phyloP scores from a whole-genome alignment of 2,113 vertebrate genomes.

The Epinephelus fuscoguttatus region DNA sequence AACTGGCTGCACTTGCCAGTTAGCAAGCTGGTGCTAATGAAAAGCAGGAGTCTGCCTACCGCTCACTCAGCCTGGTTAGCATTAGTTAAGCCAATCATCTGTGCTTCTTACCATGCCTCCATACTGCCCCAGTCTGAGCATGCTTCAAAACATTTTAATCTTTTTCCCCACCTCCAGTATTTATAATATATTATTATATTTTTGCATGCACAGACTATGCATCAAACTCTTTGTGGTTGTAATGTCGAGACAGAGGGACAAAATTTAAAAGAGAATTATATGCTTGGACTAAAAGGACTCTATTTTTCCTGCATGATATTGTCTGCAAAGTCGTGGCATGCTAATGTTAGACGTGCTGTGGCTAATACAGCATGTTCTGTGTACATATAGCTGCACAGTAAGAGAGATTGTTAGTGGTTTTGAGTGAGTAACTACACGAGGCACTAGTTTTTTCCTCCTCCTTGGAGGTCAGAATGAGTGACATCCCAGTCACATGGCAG shows the following conservation, averaged over 20 bases:
- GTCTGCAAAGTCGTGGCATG: conserved; percentile 28
- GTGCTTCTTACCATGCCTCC: conserved; percentile 11
- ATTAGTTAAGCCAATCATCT: conserved; percentile 44
- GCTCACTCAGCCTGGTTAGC: conserved; percentile 38
- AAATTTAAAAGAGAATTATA: conserved; percentile 49
- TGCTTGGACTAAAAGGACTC: conserved; percentile 18
- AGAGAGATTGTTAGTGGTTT: conserved; percentile 60
- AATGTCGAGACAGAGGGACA: conserved; percentile 4
- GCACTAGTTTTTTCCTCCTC: background rate
- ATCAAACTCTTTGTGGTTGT: conserved; percentile 31
- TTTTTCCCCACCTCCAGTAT: conserved; percentile 27
- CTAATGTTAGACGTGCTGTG: conserved; percentile 50
- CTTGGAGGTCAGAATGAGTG: conserved; percentile 40
- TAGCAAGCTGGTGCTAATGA: conserved; percentile 64
- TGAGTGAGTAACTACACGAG: conserved; percentile 37
- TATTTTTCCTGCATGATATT: conserved; percentile 38
- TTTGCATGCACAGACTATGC: conserved; percentile 10
- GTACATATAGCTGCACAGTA: conserved; percentile 32
- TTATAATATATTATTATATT: conserved; percentile 9
- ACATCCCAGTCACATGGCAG: conserved; percentile 50
- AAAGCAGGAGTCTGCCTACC: conserved; percentile 48
- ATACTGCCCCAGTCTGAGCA: conserved; percentile 12
- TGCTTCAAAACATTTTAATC: conserved; percentile 2
- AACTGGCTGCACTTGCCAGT: conserved; percentile 40
- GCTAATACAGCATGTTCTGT: conserved; percentile 35